Evolutionary conservation across 92 coral and sea anemone genomes (phyloP).

Genomic region (Isaurus tuberculatus): DNA sequence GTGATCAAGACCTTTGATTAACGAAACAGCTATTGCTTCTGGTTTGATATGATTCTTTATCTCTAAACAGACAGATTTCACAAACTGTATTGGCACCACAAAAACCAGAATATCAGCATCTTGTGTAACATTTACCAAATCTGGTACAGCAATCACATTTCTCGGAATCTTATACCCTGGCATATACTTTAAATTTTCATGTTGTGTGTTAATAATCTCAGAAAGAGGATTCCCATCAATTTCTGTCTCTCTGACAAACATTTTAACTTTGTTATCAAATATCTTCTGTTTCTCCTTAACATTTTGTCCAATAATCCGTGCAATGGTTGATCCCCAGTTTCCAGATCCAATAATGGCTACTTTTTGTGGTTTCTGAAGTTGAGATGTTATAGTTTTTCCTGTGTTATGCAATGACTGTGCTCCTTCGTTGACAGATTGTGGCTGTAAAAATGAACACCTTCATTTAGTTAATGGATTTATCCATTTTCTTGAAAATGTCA

Average conservation of each 20-base stretch:
- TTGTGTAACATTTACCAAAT: conserved; percentile 50
- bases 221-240: conserved; percentile 53
- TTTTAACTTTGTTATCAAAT: conserved; percentile 48
- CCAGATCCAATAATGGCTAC: conserved; percentile 42
- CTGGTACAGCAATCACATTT: conserved; percentile 57
- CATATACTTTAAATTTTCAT: conserved; percentile 68
- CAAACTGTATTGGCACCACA: conserved; percentile 58
- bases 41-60: conserved; percentile 55
- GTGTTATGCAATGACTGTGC: neutral
- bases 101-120: conserved; percentile 64
- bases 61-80: conserved; percentile 44
- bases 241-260: conserved; percentile 65
- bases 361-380: conserved; percentile 38
- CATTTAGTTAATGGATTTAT: conserved; percentile 6
- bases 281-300: conserved; percentile 40
- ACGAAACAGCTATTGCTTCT: conserved; percentile 50
- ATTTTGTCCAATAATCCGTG: conserved; percentile 62
- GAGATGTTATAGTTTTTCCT: neutral
- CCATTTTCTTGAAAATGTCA: neutral
- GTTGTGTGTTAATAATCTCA: conserved; percentile 64
- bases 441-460: conserved; percentile 28
- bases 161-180: conserved; percentile 64
- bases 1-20: conserved; percentile 64
- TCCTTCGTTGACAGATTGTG: neutral
- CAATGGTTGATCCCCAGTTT: conserved; percentile 62